Evolutionary conservation across 2,113 vertebrate genomes (phyloP), one percentile per base, ranked within the genome.

Genomic region (Vicugna pacos): DNA sequence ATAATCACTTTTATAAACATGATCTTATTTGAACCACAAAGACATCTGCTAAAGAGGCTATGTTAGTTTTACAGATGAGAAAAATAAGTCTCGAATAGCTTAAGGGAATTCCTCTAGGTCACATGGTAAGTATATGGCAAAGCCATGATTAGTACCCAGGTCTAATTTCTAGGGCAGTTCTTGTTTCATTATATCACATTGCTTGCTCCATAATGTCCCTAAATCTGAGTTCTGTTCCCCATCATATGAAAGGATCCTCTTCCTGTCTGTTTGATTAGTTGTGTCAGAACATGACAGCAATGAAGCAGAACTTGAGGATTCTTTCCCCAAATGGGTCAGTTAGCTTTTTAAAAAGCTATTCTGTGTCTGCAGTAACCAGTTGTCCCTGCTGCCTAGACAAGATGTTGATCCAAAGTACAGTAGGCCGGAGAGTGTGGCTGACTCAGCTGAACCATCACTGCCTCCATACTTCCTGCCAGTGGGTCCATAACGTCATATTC

Each of bases 51-150:
- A 32, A 84, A 8, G 69, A 73, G 7, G n/a, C 38, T 5, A 42
- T 42, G 38, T 81, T 58, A 72, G 16, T 94, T 90, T 77, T 93
- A 56, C 79, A 84, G 52, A 60, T 80, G 94, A 83, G 48, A 73
- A 83, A 62, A 32, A 1, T 42, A 73, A 72, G 8, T 70, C 58
- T 85, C 52, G 64, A 20, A 17, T 46, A 77, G 62, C 48, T 96
- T 88, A 42, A 56, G 62, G 58, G 28, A 65, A 62, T 54, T 79
- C 58, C 70, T 96, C 9, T 67, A 48, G 52, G 32, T 89, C 56
- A 32, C 48, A 2, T n/a, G 73, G 11, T 77, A 52, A 84, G 26
- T 65, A 15, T 86, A 15, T 22, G 22, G 35, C 38, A 86, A 62
- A 94, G 72, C 62, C 87, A 54, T 70, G 56, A 16, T 30, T 52